A percentile compares a stretch with the other conserved stretches of the same genome.
Evolutionary conservation across 2,888 invertebrate genomes (phyloP).

Genomic region (Mimumesa dahlbomi): DNA sequence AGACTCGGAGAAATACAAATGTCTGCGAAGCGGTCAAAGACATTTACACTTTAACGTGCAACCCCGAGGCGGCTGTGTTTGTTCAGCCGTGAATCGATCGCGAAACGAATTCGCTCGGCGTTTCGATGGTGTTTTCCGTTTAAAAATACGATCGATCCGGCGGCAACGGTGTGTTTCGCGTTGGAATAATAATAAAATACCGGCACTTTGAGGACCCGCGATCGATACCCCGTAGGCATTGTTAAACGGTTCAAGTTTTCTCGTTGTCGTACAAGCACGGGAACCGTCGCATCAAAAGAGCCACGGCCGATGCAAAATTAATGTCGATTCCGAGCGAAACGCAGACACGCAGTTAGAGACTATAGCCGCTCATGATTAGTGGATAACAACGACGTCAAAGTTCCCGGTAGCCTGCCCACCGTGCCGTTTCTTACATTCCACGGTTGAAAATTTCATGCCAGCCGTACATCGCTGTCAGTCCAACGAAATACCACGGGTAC

Average conservation of each 20-base stretch:
- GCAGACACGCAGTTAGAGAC: conserved; percentile 8
- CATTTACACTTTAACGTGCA: conserved; percentile 15
- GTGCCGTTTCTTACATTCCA: conserved; percentile 5
- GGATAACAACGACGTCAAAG: conserved; percentile 31
- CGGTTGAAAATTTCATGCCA: conserved; percentile 51
- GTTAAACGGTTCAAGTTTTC: no score
- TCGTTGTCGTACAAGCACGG: no score
- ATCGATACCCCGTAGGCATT: no score
- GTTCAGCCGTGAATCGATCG: no score
- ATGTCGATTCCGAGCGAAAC: conserved; percentile 22
- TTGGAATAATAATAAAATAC: no score
- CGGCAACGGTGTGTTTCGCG: no score
- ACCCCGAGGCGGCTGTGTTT: no score
- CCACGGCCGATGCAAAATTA: conserved; percentile 16
- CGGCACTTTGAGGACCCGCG: no score
- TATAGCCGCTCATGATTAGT: conserved; percentile 48
- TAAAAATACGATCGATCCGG: no score
- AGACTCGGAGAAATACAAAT: conserved; percentile 10
- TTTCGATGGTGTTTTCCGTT: no score
- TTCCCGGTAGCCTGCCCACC: neutral
- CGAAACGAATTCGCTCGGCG: neutral
- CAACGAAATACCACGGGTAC: conserved; percentile 41
- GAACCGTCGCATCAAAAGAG: no score
- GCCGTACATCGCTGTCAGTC: conserved; percentile 8
- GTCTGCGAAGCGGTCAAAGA: conserved; percentile 23